phyloP scores from a whole-genome alignment of 2,888 invertebrate genomes.

The Neocrepidodera transversa region DNA sequence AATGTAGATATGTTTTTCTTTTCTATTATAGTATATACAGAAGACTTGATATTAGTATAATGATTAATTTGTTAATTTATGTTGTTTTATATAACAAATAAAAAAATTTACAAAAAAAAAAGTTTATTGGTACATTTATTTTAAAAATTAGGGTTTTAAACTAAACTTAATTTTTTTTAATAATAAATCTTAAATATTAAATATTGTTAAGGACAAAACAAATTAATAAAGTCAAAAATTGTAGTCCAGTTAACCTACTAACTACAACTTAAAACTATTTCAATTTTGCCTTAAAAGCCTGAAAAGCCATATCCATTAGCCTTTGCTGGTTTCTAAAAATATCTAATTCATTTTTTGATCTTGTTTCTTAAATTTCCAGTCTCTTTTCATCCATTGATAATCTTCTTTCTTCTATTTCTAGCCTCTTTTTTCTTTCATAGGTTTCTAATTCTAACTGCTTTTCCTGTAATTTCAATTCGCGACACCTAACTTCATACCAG shows the following conservation, averaged over 20 bases:
- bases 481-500: neutral
- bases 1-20: too few relatives aligned
- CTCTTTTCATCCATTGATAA: neutral
- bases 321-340: neutral
- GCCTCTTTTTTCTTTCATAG: too few relatives aligned
- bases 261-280: too few relatives aligned
- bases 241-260: neutral
- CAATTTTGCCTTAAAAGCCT: too few relatives aligned
- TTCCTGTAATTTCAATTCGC: too few relatives aligned
- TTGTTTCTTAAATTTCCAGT: neutral
- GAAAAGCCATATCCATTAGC: neutral
- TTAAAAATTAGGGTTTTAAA: neutral
- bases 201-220: too few relatives aligned
- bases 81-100: neutral
- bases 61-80: constrained; percentile 4
- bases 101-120: neutral
- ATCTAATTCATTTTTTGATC: neutral
- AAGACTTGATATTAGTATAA: too few relatives aligned
- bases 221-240: neutral
- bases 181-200: too few relatives aligned
- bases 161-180: too few relatives aligned
- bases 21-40: too few relatives aligned
- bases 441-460: too few relatives aligned
- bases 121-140: neutral
- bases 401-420: neutral